Evolutionary conservation across 2,113 vertebrate genomes (phyloP), one percentile per base, ranked within the genome.

Genomic region (Tetrao urogallus): DNA sequence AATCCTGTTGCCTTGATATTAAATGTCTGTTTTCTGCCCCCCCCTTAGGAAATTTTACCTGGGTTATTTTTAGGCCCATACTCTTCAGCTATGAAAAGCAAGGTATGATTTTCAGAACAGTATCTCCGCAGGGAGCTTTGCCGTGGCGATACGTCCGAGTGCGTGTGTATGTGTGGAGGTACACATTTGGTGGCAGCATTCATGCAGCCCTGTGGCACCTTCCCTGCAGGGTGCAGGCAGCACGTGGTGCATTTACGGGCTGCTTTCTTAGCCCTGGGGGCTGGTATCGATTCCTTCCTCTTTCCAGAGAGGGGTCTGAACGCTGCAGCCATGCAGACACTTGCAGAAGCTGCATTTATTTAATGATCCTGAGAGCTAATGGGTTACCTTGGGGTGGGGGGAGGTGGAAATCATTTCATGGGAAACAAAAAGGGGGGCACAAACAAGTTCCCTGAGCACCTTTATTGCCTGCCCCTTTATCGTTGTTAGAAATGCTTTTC

Each of bases 61-160:
- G 99, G 99, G 94, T 98, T 99, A 86, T 99, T 99, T 98, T 98
- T 99, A 98, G 99, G 99, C 92, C 99, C 99, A 11, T 99, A 99
- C 96, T 99, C 99, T 96, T 98, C 99, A 96, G 99, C 99, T 94
- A 99, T 99, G 99, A 99, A 99, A 98, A 99, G 99, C 98, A 99
- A 99, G 99, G 99, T 99, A 98, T 40, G 96, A 71, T 89, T 70
- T 87, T 83, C 61, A 86, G 50, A 45, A 65, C 58, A 42, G 66
- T 32, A 12, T 95, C 85, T 77, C 57, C 0, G 42, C 65, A 71
- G 89, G 69, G 86, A 34, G 69, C 77, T 79, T 76, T 65, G 66
- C 82, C 63, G 83, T 42, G 65, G 15, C 3, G 42, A 16, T 91
- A 2, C 8, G n/a, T 76, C 92, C 2, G 2, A 47, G 10, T 18